A percentile compares a stretch with the other conserved stretches of the same genome.
phyloP scores from a whole-genome alignment of 2,797 vertebrate genomes.

The Sarcophilus harrisii region DNA sequence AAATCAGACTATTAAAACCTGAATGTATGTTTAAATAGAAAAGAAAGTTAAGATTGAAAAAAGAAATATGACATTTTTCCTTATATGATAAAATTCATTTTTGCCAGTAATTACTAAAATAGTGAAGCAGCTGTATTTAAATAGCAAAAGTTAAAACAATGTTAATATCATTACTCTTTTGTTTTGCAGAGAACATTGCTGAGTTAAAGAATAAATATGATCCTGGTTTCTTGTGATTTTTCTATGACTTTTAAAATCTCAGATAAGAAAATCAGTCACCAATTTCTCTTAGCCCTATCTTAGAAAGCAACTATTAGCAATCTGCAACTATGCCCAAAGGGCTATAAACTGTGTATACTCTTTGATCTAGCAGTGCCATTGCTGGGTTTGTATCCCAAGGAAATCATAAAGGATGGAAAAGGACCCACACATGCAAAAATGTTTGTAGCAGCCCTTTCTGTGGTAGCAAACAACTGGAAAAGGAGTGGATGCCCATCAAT shows the following conservation, averaged over 20 bases:
- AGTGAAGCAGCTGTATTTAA: not conserved
- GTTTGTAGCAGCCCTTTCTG: no score
- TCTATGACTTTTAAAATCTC: not conserved
- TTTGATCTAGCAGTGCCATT: no score
- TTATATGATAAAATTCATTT: not conserved
- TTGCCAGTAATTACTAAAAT: not conserved
- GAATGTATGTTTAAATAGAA: not conserved
- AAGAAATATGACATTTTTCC: not conserved
- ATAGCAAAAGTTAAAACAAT: not conserved
- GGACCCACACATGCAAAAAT: no score
- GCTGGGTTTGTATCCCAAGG: no score
- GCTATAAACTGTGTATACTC: no score
- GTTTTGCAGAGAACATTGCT: not conserved
- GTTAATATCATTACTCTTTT: not conserved
- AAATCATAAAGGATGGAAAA: no score
- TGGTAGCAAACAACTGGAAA: no score
- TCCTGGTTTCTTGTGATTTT: not conserved
- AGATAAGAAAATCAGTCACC: not conserved
- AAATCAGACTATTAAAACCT: not conserved
- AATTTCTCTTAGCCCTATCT: not conserved
- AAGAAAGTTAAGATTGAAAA: not conserved
- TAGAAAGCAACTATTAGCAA: not conserved
- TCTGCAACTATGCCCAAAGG: no score
- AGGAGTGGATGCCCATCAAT: no score
- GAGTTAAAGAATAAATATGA: not conserved